Evolutionary conservation across 2,888 invertebrate species (phyloP), one percentile per base, ranked within the genome.

Genomic region (Deroplatys truncata): DNA sequence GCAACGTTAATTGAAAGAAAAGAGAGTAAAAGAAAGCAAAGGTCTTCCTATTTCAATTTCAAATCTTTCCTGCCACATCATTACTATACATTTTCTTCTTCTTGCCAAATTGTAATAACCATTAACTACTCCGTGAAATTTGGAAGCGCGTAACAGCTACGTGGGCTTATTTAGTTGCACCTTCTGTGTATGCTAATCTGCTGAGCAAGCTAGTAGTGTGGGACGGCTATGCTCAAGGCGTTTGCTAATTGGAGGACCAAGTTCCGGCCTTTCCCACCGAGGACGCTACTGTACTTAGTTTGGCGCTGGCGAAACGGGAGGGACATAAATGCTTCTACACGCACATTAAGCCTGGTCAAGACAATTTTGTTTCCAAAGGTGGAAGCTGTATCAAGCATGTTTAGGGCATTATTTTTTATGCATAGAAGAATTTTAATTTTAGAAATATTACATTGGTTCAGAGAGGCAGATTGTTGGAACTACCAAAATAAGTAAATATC

Each of bases 211-310:
- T 28, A 29, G 90, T 35, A 28, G 56, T 88, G 20, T 86, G 86
- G 84, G 90, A 84, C 49, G 86, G 86, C 88, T 90, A 88, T 31
- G 25, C 4, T 2, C 31, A 86, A 82, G 88, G 88, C 88, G 86
- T 72, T 84, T 56, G 85, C n/a, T 84, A 85, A 49, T 82, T 88
- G 88, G 84, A 88, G 89, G 88, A 89, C 49, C 84, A 84, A 89
- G 89, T 89, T 89, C 89, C 86, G 56, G 56, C 28, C n/a, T 89
- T 84, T 56, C 25, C 89, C 89, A 86, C 87, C 28, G 86, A 86
- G 89, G 84, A 84, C 89, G 87, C 87, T 84, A 86, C 84, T n/a
- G 83, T 72, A 7, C 56, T 72, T 72, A 43, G 43, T 43, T 43
- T 72, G 56, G 20, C 56, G 56, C 56, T 72, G 25, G 56, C 25